Evolutionary conservation across 2,797 vertebrate species (phyloP), one percentile per base, ranked within the genome.

Genomic region (Oreortyx pictus): DNA sequence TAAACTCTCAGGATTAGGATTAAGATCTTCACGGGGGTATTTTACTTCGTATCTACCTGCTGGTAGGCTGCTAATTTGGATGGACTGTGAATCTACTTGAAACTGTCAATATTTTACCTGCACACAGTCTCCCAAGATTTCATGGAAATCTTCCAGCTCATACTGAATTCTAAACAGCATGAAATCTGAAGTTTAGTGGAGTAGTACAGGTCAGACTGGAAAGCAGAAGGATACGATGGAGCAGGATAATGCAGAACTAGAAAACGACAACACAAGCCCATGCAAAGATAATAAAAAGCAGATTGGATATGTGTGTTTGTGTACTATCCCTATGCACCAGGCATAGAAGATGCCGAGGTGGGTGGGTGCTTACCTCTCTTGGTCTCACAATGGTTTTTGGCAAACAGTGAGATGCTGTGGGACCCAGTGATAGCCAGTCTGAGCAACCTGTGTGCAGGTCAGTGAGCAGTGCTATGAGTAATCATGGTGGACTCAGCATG

Each of bases 1-100:
- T 43, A 93, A 88, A 88, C 56, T 82, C 27, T 84, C 61, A 87
- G 87, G 90, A 87, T 95, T 92, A 89, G 85, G 87, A 95, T 89
- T 95, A 92, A 71, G 73, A 91, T 90, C 75, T 94, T 90, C 73
- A 86, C 59, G 57, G 59, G 65, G 43, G 11, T 50, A 68, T 85
- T 87, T 87, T 74, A 82, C 78, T 91, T 91, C 29, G 3, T 68
- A 50, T 86, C 72, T 92, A 68, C 85, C 87, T 92, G 62, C 82
- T 47, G 39, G 57, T 43, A 74, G 44, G 68, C 75, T 87, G 25
- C 87, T 82, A 24, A 68, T 33, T 25, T 71, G 71, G 25, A 41
- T 12, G 77, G 67, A 80, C 18, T 16, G 35, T 16, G 61, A 62
- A 86, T 81, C 59, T 87, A 14, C 57, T 86, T 92, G 37, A 85